Conservation (phyloP, 2,113 vertebrate genomes). For the Scytalopus superciliaris region DNA sequence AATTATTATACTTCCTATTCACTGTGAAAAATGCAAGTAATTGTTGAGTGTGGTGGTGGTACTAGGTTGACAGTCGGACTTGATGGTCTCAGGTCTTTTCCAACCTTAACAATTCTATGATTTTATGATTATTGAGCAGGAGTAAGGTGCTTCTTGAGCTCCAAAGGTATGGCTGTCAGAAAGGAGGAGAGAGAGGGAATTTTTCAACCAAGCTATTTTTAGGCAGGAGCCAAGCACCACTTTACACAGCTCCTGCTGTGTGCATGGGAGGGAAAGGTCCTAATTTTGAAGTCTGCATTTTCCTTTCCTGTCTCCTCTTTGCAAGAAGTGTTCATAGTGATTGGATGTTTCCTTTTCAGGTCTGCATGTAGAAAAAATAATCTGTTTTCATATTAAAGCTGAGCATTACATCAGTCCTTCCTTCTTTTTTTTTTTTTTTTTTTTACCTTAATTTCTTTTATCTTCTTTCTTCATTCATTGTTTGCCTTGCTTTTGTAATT, state of each 20-base stretch:
- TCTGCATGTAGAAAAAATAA: not conserved
- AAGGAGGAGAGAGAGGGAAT: not conserved
- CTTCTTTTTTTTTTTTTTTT: not conserved
- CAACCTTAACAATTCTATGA: not conserved
- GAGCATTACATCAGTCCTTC: not conserved
- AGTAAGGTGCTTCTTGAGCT: not conserved
- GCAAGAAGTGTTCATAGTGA: not conserved
- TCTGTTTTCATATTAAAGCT: not conserved
- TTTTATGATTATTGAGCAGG: not conserved
- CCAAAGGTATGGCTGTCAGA: not conserved
- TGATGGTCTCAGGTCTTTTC: not conserved
- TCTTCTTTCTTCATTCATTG: not conserved
- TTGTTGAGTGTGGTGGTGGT: not conserved
- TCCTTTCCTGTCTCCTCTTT: not conserved
- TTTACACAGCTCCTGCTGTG: not conserved
- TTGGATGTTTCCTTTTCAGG: not conserved
- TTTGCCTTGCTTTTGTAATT: not conserved
- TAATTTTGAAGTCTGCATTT: not conserved
- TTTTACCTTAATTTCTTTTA: not conserved
- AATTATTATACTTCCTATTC: not conserved
- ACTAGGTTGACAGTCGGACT: not conserved
- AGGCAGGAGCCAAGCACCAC: not conserved
- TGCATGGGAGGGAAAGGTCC: not conserved
- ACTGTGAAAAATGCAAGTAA: not conserved
- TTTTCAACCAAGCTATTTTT: not conserved